These are phyloP conservation scores for Uropetala carovei DNA, from an alignment of 2,888 invertebrate species.

Conservation along the genomic window DNA sequence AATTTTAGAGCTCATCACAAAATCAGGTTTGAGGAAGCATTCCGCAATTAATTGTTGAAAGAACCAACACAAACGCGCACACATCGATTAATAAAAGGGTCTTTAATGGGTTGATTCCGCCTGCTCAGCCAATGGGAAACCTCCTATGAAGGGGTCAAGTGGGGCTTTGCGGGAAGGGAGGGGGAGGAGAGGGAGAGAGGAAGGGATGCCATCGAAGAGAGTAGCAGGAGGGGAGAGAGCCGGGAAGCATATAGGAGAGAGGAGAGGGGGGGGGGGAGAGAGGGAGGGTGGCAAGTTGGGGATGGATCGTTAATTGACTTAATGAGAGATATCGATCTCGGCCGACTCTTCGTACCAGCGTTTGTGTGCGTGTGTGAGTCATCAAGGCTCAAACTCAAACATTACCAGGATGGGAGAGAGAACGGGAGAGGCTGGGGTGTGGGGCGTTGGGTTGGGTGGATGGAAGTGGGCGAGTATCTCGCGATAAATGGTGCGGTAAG, in stretches of 20 bases:
- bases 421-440: not conserved
- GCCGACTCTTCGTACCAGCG: not conserved
- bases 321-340: conserved; percentile 61
- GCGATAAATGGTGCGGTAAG: not conserved
- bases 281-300: conserved; percentile 4
- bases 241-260: not conserved
- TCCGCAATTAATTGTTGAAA: conserved; percentile 13
- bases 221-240: no score
- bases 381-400: conserved; percentile 60
- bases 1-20: conserved; percentile 16
- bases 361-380: conserved; percentile 51
- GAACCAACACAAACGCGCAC: not conserved
- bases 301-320: conserved; percentile 64
- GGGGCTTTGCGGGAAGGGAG: not conserved
- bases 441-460: not conserved
- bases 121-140: conserved; percentile 19
- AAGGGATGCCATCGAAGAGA: no score
- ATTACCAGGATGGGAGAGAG: conserved; percentile 22
- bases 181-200: not conserved
- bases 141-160: conserved; percentile 14
- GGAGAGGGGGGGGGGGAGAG: not conserved
- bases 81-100: conserved; percentile 9
- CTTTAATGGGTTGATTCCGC: conserved; percentile 25
- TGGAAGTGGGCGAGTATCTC: conserved; percentile 9
- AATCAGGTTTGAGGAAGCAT: conserved; percentile 21